Evolutionary conservation across 2,113 vertebrate species (phyloP).

Genomic region (Carollia perspicillata): DNA sequence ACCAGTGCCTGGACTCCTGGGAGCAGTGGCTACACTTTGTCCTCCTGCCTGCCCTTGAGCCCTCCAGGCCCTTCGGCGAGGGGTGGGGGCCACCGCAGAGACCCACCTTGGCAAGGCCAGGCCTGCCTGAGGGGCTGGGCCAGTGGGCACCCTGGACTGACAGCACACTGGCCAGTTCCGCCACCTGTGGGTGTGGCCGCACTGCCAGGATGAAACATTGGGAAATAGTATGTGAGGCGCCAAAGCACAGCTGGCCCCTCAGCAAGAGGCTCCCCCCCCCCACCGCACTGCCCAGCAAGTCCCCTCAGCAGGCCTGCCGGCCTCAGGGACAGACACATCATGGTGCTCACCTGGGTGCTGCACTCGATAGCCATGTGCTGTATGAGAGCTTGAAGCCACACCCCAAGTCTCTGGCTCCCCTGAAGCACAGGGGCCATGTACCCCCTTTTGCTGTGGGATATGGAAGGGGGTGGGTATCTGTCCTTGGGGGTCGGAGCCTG

Average conservation of each 20-base stretch:
- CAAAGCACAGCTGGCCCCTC: accelerated
- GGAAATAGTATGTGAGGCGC: background rate
- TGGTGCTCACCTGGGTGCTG: background rate
- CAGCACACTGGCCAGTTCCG: accelerated
- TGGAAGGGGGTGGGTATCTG: background rate
- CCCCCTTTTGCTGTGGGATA: background rate
- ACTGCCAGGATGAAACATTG: accelerated
- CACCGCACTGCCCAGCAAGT: constrained; percentile 6
- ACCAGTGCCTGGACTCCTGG: background rate
- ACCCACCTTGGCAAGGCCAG: background rate
- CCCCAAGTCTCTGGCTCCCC: background rate
- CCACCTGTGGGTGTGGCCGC: accelerated
- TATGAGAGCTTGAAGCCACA: too few species aligned
- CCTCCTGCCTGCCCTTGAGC: accelerated
- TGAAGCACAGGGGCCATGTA: background rate
- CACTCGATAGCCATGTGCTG: too few species aligned
- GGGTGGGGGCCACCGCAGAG: accelerated
- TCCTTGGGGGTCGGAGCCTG: too few species aligned
- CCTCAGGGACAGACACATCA: background rate
- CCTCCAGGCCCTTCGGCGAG: accelerated
- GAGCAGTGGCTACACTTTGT: too few species aligned
- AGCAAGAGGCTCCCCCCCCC: background rate
- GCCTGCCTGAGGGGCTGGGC: background rate
- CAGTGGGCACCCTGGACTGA: background rate
- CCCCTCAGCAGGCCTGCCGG: constrained; percentile 60